Evolutionary conservation across 1,140 invertebrate genomes (phyloP).

Genomic region (Plectrocnemia conspersa): DNA sequence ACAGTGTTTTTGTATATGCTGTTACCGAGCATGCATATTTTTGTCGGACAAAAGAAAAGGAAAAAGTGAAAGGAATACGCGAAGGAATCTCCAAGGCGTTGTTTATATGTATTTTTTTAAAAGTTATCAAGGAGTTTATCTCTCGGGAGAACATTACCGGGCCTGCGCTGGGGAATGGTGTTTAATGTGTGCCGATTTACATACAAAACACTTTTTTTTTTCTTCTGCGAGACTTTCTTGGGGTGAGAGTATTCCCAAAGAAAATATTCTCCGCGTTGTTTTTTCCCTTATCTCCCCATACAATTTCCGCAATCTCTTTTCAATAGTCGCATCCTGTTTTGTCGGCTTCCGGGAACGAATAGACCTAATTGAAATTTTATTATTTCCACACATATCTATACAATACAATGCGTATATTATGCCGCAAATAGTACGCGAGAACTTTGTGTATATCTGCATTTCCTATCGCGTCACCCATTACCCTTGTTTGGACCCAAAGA

Average conservation of each 20-base stretch:
- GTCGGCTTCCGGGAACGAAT: slow-evolving; percentile 18
- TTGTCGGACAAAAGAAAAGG: too few species aligned
- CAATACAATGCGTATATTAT: background rate
- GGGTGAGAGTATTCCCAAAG: background rate
- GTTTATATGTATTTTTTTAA: too few species aligned
- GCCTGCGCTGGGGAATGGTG: slow-evolving; percentile 20
- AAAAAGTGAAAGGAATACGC: slow-evolving; percentile 9
- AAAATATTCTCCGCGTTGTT: slow-evolving; percentile 13
- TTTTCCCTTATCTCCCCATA: slow-evolving; percentile 32
- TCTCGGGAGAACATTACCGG: slow-evolving; percentile 19
- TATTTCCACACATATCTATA: background rate
- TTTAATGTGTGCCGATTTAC: slow-evolving; percentile 32
- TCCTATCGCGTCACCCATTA: too few species aligned
- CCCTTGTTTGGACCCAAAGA: slow-evolving; percentile 7
- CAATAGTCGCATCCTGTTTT: slow-evolving; percentile 35
- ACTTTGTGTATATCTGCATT: too few species aligned
- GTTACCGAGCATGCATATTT: too few species aligned
- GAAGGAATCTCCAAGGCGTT: too few species aligned
- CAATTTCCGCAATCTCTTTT: slow-evolving; percentile 37
- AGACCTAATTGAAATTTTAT: slow-evolving; percentile 32
- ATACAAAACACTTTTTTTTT: slow-evolving; percentile 31
- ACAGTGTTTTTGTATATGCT: too few species aligned
- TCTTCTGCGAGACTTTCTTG: background rate
- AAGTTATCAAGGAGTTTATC: slow-evolving; percentile 21
- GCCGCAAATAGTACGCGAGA: too few species aligned